These are phyloP conservation scores for cattle (Bos taurus) DNA, from an alignment of 2,113 vertebrate species.

Conservation along the genomic window ARS-UCD2.0 NC_037345.1:54140001-54140500, in stretches of 20 bases:
- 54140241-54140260: neutral
- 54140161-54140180: constrained; percentile 49
- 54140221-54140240: constrained; percentile 18
- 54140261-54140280: neutral
- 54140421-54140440: fast-evolving
- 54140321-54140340: neutral
- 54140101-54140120: constrained; percentile 41
- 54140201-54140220: neutral
- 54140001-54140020: neutral
- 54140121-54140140: constrained; percentile 59
- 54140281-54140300: neutral
- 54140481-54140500: neutral
- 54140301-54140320: neutral
- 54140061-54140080: constrained; percentile 12
- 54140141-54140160: constrained; percentile 58
- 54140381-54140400: neutral
- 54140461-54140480: neutral
- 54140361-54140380: neutral
- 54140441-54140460: neutral
- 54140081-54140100: constrained; percentile 50
- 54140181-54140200: neutral
- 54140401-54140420: neutral
- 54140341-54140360: neutral
- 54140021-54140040: neutral
- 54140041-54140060: neutral